Evolutionary conservation across 2,113 vertebrate genomes (phyloP).

Genomic region (Megaptera novaeangliae): DNA sequence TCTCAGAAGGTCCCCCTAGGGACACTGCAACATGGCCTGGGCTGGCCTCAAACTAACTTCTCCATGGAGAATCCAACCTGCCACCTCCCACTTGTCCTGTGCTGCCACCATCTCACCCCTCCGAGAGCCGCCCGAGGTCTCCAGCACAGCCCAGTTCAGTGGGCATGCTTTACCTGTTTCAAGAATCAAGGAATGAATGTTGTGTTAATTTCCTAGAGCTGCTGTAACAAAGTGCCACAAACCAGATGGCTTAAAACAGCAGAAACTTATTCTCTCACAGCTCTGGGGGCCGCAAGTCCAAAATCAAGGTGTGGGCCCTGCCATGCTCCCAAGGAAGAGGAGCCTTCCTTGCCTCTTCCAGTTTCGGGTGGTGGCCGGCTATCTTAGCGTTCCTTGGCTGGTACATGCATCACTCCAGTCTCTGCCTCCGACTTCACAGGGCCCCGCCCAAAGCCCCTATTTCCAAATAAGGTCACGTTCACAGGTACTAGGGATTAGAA

Average conservation of each 20-base stretch:
- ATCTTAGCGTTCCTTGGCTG: accelerated
- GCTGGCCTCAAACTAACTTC: neutral
- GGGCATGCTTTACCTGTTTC: too few relatives aligned
- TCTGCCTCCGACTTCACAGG: neutral
- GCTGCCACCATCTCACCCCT: neutral
- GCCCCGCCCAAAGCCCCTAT: neutral
- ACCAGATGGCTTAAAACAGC: neutral
- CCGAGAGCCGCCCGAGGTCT: neutral
- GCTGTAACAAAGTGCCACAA: neutral
- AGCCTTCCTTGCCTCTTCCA: neutral
- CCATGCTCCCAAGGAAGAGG: neutral
- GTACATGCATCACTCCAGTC: neutral
- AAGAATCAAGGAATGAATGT: neutral
- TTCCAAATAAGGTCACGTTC: neutral
- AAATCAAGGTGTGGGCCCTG: neutral
- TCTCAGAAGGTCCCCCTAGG: too few relatives aligned
- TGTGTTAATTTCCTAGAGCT: neutral
- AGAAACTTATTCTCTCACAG: neutral
- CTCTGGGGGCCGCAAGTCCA: neutral
- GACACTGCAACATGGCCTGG: neutral
- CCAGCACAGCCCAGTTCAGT: neutral
- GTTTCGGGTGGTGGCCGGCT: accelerated
- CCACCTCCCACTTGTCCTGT: neutral
- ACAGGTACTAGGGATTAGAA: neutral
- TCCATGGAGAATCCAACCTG: neutral